Base-by-base conservation (phyloP, 1,140 invertebrate genomes). In the Trissolcus basalis region DNA sequence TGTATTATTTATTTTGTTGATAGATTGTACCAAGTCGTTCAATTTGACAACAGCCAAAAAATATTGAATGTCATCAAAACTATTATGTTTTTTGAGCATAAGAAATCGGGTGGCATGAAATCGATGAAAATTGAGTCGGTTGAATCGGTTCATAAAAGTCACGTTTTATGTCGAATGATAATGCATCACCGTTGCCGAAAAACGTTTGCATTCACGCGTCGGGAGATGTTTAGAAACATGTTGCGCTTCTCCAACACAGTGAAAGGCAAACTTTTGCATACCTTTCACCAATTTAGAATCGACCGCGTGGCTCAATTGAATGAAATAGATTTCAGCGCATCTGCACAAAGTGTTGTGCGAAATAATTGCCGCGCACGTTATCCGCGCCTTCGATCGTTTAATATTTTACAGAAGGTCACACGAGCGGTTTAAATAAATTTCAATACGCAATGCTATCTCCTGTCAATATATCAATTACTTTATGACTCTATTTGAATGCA, bases 231-330 rank as follows among this genome's bases (percentile, higher is more conserved):
- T 74, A 58, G 71, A 74, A 74, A 68, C 71, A 51, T 59, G 72
- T 69, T 69, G 64, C 71, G 60, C 63, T 77, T 71, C 56, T 63
- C 51, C 51, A 54, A 69, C 36, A 68, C 74, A 67, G 73, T 77
- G 67, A 77, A 77, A 77, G 73, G 73, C 56, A 9, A 69, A 68
- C 67, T 71, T 71, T 71, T 71, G 63, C 58, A 67, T 65, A 72
- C 74, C 67, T 77, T 77, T 77, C 74, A 77, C 74, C 67, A 68
- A 77, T 77, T 77, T 71, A 65, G 63, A 63, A 68, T 68, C 63
- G 63, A 59, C 74, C 58, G 58, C 49, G 56, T 27, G 43, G 15
- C 33, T 63, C 33, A 63, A 77, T 71, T 77, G 74, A 71, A 77
- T 71, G 61, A 67, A 71, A 77, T 60, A 71, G 67, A 77, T 77